phyloP scores from a whole-genome alignment of 2,888 invertebrate species.

The Hipparchia sbordonii region DNA sequence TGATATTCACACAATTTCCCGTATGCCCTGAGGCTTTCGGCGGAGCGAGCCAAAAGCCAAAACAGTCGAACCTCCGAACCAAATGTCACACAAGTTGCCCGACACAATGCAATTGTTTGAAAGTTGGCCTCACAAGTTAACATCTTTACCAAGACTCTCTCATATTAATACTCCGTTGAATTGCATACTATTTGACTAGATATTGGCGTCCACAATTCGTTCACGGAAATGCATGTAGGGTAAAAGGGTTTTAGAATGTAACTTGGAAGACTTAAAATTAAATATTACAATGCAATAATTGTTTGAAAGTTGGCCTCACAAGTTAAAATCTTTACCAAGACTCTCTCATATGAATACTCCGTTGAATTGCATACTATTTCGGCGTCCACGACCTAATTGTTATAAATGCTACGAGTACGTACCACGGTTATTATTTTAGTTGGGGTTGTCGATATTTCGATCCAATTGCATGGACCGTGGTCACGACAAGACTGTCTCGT shows the following conservation, averaged over 20 bases:
- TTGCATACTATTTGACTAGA: neutral
- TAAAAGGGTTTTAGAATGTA: too few relatives aligned
- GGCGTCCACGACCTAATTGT: too few relatives aligned
- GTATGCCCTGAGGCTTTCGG: constrained; percentile 14
- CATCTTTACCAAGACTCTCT: neutral
- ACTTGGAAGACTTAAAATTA: too few relatives aligned
- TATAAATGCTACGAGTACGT: too few relatives aligned
- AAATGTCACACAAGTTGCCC: constrained; percentile 12
- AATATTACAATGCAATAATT: neutral
- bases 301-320: constrained; percentile 11
- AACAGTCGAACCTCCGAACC: constrained; percentile 13
- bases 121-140: neutral
- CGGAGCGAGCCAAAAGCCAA: constrained; percentile 14
- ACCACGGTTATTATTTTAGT: too few relatives aligned
- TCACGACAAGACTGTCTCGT: too few relatives aligned
- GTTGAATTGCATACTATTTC: neutral
- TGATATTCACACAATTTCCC: constrained; percentile 16
- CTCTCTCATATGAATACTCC: neutral
- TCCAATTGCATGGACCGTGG: too few relatives aligned
- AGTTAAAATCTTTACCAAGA: constrained; percentile 2
- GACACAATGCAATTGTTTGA: constrained; percentile 22
- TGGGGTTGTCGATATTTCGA: too few relatives aligned
- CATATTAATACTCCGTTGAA: neutral
- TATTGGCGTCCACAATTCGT: too few relatives aligned
- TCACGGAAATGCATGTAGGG: too few relatives aligned